phyloP scores from a whole-genome alignment of 2,113 vertebrate species.

The Elephas maximus region DNA sequence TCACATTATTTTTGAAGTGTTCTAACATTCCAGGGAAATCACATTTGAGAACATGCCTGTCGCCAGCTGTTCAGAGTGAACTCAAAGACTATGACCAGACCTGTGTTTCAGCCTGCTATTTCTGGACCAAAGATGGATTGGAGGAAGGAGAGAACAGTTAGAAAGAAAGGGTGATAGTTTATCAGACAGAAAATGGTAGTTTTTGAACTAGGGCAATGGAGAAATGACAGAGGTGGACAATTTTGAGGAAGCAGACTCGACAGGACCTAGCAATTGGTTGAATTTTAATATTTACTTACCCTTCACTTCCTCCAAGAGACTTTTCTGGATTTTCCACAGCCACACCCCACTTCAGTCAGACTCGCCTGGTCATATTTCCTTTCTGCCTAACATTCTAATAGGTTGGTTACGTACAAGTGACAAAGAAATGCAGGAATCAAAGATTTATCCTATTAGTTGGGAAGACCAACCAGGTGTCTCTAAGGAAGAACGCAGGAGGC shows the following conservation, averaged over 20 bases:
- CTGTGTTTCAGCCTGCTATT: not conserved
- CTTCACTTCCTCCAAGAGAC: not conserved
- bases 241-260: not conserved
- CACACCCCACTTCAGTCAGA: not conserved
- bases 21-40: slow-evolving; percentile 17
- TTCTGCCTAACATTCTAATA: not conserved
- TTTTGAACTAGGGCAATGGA: not conserved
- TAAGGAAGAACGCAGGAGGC: not conserved
- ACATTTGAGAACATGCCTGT: slow-evolving; percentile 1
- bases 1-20: not conserved
- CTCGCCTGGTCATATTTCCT: not conserved
- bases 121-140: not conserved
- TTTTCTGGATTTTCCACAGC: not conserved
- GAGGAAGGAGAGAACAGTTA: fast-evolving
- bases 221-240: not conserved
- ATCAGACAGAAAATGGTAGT: not conserved
- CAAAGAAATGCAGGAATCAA: not conserved
- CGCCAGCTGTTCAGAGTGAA: not conserved
- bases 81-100: not conserved
- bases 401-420: not conserved
- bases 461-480: not conserved
- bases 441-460: not conserved
- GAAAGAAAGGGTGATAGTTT: not conserved
- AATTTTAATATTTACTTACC: not conserved
- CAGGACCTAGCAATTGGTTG: not conserved